Conservation (phyloP, 2,888 invertebrate species). For the Nesidiocoris tenuis region DNA sequence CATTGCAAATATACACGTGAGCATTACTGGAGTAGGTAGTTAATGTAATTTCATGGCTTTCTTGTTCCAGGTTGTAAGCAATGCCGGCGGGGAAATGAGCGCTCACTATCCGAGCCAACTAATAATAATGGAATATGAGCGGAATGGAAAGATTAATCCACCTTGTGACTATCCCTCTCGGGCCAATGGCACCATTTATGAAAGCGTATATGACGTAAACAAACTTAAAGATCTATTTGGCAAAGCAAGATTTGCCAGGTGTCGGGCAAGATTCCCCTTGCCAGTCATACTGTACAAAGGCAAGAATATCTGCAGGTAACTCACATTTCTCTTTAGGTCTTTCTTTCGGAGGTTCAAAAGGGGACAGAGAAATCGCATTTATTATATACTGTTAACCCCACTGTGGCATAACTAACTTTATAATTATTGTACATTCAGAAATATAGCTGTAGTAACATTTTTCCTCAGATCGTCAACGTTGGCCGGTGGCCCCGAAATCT, state of each 20-base stretch:
- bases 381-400: no score
- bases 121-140: constrained; percentile 64
- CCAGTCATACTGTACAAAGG: constrained; percentile 75
- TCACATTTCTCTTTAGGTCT: no score
- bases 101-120: constrained; percentile 70
- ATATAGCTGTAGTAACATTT: no score
- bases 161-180: constrained; percentile 27
- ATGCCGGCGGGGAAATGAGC: constrained; percentile 66
- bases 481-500: constrained; percentile 72
- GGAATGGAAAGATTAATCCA: constrained; percentile 50
- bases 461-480: constrained; percentile 67
- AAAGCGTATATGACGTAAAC: constrained; percentile 60
- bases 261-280: constrained; percentile 72
- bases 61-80: constrained; percentile 61
- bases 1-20: no score
- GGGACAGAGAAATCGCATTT: no score
- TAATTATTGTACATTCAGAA: no score
- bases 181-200: constrained; percentile 59
- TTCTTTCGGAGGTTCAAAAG: no score
- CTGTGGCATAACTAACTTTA: no score
- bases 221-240: constrained; percentile 65
- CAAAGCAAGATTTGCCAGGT: constrained; percentile 70
- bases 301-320: constrained; percentile 65
- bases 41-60: no score
- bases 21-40: no score